Percentiles rank a stretch among this genome's conserved stretches.
These are phyloP conservation scores for Drusus annulatus DNA, from an alignment of 1,140 invertebrate genomes.

Conservation along the genomic window DNA sequence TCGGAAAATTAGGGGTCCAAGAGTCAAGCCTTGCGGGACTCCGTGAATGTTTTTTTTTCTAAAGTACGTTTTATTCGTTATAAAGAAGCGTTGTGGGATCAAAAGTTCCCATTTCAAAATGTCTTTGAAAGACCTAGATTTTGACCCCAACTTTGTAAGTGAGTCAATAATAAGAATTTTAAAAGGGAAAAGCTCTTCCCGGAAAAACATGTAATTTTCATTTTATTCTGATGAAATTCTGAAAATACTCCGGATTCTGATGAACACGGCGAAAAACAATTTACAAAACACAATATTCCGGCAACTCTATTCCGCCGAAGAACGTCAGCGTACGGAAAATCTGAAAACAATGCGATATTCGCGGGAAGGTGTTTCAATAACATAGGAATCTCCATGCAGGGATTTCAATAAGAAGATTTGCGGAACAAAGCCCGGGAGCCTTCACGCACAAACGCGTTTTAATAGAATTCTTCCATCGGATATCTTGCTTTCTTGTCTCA, in stretches of 20 bases:
- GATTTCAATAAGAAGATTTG: slow-evolving; percentile 46
- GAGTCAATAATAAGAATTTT: too few relatives aligned
- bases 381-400: slow-evolving; percentile 41
- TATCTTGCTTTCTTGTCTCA: slow-evolving; percentile 30
- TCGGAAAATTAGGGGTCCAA: too few relatives aligned
- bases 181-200: too few relatives aligned
- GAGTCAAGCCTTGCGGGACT: too few relatives aligned
- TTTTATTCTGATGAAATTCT: not conserved
- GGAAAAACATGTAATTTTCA: too few relatives aligned
- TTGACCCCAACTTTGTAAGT: too few relatives aligned
- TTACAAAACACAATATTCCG: slow-evolving; percentile 3
- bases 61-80: too few relatives aligned
- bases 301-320: not conserved
- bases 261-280: slow-evolving; percentile 21
- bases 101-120: too few relatives aligned
- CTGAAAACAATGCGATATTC: slow-evolving; percentile 25
- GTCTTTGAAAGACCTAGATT: too few relatives aligned
- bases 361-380: slow-evolving; percentile 46
- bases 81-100: too few relatives aligned
- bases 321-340: not conserved
- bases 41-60: too few relatives aligned
- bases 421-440: slow-evolving; percentile 26
- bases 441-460: slow-evolving; percentile 44
- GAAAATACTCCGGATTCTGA: not conserved
- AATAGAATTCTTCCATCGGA: slow-evolving; percentile 49